Conservation (phyloP, 2,888 invertebrate species). For the Myopa testacea region DNA sequence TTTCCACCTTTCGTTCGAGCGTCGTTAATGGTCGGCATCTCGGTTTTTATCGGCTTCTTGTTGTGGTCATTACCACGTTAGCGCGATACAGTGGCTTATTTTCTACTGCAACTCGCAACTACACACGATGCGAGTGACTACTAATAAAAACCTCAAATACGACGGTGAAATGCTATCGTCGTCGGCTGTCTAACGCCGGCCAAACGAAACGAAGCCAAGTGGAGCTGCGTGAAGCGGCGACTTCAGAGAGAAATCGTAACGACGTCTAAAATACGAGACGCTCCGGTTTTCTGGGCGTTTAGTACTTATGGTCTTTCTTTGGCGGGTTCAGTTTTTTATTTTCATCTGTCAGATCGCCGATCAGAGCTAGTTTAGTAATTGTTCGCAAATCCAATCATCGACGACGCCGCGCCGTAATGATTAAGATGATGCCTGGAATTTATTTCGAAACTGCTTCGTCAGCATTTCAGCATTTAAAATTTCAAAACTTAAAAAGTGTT, state of each 20-base stretch:
- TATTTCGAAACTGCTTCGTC: conserved; percentile 1
- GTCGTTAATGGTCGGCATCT: conserved; percentile 26
- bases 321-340: background rate
- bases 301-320: conserved; percentile 18
- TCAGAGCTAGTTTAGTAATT: background rate
- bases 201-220: background rate
- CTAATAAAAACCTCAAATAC: conserved; percentile 32
- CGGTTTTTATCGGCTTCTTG: conserved; percentile 23
- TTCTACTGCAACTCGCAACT: conserved; percentile 10
- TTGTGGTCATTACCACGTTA: conserved; percentile 36
- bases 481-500: too few species aligned
- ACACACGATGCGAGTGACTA: conserved; percentile 22
- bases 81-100: conserved; percentile 27
- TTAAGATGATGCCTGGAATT: conserved; percentile 13
- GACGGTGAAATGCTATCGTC: conserved; percentile 33
- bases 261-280: conserved; percentile 33
- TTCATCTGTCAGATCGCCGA: background rate
- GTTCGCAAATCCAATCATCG: background rate
- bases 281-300: conserved; percentile 38
- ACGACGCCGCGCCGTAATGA: background rate
- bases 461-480: background rate
- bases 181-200: conserved; percentile 34
- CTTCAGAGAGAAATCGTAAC: conserved; percentile 37
- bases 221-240: conserved; percentile 22
- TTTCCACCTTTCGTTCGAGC: conserved; percentile 17